phyloP scores from a whole-genome alignment of 1,140 invertebrate species.

The Diabrotica virgifera region DNA sequence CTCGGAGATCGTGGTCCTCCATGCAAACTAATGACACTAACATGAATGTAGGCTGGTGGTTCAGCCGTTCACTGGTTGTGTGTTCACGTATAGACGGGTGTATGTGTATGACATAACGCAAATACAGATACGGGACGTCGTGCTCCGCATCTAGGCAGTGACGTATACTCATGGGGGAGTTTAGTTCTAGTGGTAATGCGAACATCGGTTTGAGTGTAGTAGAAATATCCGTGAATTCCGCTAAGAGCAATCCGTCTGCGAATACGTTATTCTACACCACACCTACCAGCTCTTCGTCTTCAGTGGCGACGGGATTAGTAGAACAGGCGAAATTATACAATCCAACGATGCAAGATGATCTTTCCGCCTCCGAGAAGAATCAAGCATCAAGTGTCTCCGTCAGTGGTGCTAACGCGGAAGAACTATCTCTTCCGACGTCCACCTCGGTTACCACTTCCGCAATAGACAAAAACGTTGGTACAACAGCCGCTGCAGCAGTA shows the following conservation, averaged over 20 bases:
- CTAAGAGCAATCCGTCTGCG: constrained; percentile 40
- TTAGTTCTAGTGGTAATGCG: constrained; percentile 47
- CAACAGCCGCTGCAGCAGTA: constrained; percentile 24
- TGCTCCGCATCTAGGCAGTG: constrained; percentile 34
- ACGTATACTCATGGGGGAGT: constrained; percentile 48
- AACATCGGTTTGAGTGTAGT: constrained; percentile 48
- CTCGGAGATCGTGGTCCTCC: constrained; percentile 30
- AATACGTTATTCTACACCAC: constrained; percentile 47
- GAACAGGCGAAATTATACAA: constrained; percentile 35
- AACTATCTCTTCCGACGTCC: constrained; percentile 21
- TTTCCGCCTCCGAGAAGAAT: constrained; percentile 43
- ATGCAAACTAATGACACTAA: constrained; percentile 40
- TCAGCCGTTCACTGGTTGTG: constrained; percentile 40
- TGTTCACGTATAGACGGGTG: constrained; percentile 33
- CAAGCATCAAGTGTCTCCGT: constrained; percentile 32
- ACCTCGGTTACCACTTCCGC: not conserved
- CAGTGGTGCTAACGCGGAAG: constrained; percentile 37
- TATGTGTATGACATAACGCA: constrained; percentile 44
- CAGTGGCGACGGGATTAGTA: constrained; percentile 31
- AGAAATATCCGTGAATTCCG: constrained; percentile 43
- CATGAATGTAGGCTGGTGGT: constrained; percentile 43
- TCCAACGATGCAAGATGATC: constrained; percentile 48
- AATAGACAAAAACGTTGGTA: constrained; percentile 2
- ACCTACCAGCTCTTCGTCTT: constrained; percentile 38
- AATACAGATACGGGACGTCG: constrained; percentile 27